Percentiles rank a stretch among this genome's conserved stretches.
Conservation (phyloP, 1,140 invertebrate species). For the Metopolophium dirhodum region DNA sequence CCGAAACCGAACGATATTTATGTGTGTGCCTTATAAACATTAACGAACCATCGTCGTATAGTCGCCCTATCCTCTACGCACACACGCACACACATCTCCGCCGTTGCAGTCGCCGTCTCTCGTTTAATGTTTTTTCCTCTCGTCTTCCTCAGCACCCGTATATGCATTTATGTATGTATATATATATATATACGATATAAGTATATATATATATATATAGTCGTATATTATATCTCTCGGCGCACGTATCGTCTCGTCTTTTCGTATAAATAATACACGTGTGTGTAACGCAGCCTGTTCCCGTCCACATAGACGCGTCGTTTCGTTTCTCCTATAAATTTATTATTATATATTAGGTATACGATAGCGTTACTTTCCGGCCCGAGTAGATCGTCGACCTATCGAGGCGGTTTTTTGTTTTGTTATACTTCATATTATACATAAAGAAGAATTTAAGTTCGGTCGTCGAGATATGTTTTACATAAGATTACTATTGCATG, state of each 20-base stretch:
- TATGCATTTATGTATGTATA: background rate
- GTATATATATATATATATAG: too few relatives aligned
- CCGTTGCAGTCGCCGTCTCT: background rate
- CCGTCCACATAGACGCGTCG: background rate
- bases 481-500: too few relatives aligned
- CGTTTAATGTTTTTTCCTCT: background rate
- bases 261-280: background rate
- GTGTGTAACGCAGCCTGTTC: background rate
- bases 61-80: background rate
- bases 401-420: too few relatives aligned
- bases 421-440: too few relatives aligned
- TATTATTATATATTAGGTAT: too few relatives aligned
- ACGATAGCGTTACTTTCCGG: too few relatives aligned
- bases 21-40: constrained; percentile 37
- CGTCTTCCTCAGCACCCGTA: background rate
- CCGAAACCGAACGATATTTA: constrained; percentile 53
- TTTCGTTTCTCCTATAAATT: background rate
- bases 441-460: too few relatives aligned
- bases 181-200: background rate
- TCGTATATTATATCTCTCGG: background rate
- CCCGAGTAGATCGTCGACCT: too few relatives aligned
- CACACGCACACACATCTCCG: background rate
- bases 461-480: too few relatives aligned
- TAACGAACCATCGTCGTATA: background rate
- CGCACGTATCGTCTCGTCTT: background rate